Conservation (phyloP, 1,140 invertebrate species). For the Notospermus geniculatus region DNA sequence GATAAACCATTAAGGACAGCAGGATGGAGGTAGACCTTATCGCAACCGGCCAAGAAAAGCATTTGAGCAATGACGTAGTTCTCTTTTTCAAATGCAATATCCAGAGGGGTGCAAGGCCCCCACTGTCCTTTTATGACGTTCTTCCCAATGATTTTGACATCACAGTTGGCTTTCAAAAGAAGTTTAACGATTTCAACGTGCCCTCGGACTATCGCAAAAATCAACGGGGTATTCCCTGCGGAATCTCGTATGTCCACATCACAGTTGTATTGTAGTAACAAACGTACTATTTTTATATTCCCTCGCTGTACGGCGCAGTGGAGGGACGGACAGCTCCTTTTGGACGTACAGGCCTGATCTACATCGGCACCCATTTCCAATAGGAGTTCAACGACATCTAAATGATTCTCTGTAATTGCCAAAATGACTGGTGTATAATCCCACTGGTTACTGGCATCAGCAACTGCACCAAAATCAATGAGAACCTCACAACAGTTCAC, state of each 20-base stretch:
- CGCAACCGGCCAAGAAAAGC: conserved; percentile 1
- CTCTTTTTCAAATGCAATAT: neutral
- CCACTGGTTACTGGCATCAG: conserved; percentile 44
- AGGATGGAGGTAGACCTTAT: neutral
- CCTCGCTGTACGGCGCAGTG: conserved; percentile 49
- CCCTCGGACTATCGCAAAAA: conserved; percentile 40
- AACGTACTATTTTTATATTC: conserved; percentile 35
- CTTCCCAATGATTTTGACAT: conserved; percentile 22
- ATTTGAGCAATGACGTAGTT: conserved; percentile 2
- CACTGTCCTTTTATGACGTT: conserved; percentile 2
- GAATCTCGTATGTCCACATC: conserved; percentile 40
- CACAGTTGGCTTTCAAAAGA: conserved; percentile 33
- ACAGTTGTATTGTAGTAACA: conserved; percentile 36
- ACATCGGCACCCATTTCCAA: conserved; percentile 40
- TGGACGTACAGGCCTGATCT: conserved; percentile 28
- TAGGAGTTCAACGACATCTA: conserved; percentile 35
- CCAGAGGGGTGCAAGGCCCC: neutral
- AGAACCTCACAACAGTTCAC: conserved; percentile 60
- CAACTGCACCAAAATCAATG: conserved; percentile 49
- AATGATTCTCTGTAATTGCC: conserved; percentile 39
- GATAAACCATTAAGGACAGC: neutral
- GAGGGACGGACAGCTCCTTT: conserved; percentile 43
- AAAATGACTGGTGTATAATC: conserved; percentile 42
- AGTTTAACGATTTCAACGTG: conserved; percentile 35
- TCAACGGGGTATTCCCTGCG: conserved; percentile 39